A percentile compares a stretch with the other conserved stretches of the same genome.
phyloP scores from a whole-genome alignment of 2,888 invertebrate genomes.

The Portevinia maculata region DNA sequence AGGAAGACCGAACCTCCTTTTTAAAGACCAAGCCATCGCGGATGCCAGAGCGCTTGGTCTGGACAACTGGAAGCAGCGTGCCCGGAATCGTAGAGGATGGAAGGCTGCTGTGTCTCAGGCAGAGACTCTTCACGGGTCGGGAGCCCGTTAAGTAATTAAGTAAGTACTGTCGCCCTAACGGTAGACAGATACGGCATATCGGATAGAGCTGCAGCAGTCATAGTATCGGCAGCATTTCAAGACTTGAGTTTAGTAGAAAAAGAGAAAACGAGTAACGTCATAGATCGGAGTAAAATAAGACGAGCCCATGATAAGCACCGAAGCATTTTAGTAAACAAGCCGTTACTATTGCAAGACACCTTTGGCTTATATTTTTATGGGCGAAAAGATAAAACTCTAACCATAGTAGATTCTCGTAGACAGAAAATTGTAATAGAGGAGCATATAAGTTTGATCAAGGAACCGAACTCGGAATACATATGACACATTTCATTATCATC shows the following conservation, averaged over 20 bases:
- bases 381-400: background rate
- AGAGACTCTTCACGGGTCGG: too few species aligned
- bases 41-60: too few species aligned
- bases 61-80: too few species aligned
- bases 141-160: too few species aligned
- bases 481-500: too few species aligned
- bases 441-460: too few species aligned
- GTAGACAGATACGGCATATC: too few species aligned
- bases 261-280: background rate
- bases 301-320: background rate
- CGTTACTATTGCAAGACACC: background rate
- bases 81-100: too few species aligned
- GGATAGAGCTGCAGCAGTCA: background rate
- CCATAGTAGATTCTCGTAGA: too few species aligned
- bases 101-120: too few species aligned
- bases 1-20: too few species aligned
- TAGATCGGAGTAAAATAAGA: background rate
- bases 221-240: background rate
- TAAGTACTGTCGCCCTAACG: background rate
- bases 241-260: background rate
- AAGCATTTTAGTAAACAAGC: background rate
- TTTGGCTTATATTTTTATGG: background rate
- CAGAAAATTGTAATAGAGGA: background rate
- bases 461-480: background rate
- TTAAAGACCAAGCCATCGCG: too few species aligned